phyloP scores from a whole-genome alignment of 1,140 invertebrate genomes.

The Zaprionus capensis region DNA sequence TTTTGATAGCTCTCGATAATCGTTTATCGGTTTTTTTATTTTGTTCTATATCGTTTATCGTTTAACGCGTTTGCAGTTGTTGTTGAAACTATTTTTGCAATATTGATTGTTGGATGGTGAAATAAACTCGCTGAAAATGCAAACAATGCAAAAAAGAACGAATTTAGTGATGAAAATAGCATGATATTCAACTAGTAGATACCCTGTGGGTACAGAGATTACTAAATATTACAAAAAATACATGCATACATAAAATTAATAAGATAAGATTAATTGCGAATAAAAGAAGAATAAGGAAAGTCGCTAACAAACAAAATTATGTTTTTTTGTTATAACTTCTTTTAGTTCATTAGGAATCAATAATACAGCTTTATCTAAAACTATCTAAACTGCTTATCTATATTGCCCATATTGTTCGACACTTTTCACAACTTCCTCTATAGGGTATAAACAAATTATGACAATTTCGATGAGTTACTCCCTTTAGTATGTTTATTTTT shows the following conservation, averaged over 20 bases:
- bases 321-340: too few relatives aligned
- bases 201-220: neutral
- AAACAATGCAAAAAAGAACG: constrained; percentile 16
- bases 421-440: neutral
- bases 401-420: too few relatives aligned
- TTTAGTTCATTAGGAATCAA: too few relatives aligned
- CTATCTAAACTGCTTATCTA: too few relatives aligned
- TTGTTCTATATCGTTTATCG: constrained; percentile 35
- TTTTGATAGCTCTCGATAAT: constrained; percentile 45
- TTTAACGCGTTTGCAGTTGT: constrained; percentile 7
- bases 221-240: neutral
- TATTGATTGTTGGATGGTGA: constrained; percentile 40
- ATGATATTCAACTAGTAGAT: neutral
- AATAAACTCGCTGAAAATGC: constrained; percentile 7
- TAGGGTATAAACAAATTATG: neutral
- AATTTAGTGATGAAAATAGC: constrained; percentile 18
- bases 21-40: constrained; percentile 36
- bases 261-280: neutral
- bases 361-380: too few relatives aligned
- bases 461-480: constrained; percentile 16
- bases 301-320: too few relatives aligned
- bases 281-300: too few relatives aligned
- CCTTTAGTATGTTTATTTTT: constrained; percentile 13
- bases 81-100: constrained; percentile 21
- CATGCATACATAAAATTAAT: neutral